phyloP scores from a whole-genome alignment of 2,113 vertebrate genomes.

The Bujurquina vittata region DNA sequence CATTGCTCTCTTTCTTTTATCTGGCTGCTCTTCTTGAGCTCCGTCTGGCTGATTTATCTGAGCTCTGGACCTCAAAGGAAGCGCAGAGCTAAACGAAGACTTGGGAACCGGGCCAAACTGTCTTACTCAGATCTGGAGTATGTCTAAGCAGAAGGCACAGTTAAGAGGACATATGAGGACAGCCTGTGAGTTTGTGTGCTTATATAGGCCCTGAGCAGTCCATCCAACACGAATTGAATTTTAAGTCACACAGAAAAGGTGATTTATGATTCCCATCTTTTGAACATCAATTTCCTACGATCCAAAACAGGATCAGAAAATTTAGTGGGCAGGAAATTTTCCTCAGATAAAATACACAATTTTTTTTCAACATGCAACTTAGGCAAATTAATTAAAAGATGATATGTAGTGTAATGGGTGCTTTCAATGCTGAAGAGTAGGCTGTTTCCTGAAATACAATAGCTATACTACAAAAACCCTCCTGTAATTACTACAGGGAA shows the following conservation, averaged over 20 bases:
- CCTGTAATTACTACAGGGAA: constrained; percentile 9
- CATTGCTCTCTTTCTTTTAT: constrained; percentile 54
- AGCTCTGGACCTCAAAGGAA: constrained; percentile 51
- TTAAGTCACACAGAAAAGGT: constrained; percentile 21
- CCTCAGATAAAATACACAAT: neutral
- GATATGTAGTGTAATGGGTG: neutral
- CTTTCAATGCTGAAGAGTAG: neutral
- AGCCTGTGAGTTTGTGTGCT: neutral
- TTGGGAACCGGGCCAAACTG: constrained; percentile 58
- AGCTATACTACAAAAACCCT: neutral
- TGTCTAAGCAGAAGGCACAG: constrained; percentile 41
- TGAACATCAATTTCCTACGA: constrained; percentile 18
- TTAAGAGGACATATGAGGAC: constrained; percentile 37
- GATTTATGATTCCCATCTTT: constrained; percentile 35
- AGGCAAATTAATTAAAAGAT: constrained; percentile 33
- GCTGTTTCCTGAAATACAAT: neutral
- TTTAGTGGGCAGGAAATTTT: neutral
- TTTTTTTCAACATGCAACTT: neutral
- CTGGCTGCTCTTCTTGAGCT: constrained; percentile 50
- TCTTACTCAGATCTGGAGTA: constrained; percentile 56
- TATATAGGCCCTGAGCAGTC: constrained; percentile 24
- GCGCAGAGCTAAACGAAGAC: constrained; percentile 38
- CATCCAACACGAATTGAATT: constrained; percentile 40
- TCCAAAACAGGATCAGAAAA: constrained; percentile 20
- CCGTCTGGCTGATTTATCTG: constrained; percentile 60